Percentiles rank a stretch among this genome's conserved stretches.
phyloP scores from a whole-genome alignment of 2,888 invertebrate species.

The Drosophila heteroneura region DNA sequence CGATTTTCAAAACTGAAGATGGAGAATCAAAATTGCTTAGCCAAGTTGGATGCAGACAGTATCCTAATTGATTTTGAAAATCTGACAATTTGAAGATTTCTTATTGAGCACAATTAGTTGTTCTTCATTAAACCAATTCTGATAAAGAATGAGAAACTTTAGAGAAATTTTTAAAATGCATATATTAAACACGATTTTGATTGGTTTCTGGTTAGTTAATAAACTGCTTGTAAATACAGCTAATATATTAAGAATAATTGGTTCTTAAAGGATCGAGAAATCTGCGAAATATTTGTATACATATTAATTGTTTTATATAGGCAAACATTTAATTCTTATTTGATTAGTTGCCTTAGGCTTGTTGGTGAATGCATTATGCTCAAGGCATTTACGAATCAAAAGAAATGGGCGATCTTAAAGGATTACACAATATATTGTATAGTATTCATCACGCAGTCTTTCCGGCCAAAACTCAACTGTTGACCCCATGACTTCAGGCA shows the following conservation, averaged over 20 bases:
- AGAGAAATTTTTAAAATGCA: background rate
- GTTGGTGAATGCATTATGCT: conserved; percentile 36
- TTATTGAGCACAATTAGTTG: too few species aligned
- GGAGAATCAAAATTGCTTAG: background rate
- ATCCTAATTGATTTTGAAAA: background rate
- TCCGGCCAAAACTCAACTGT: conserved; percentile 51
- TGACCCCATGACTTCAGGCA: conserved; percentile 61
- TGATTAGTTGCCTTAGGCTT: conserved; percentile 2
- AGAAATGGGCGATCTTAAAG: conserved; percentile 40
- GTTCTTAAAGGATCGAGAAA: background rate
- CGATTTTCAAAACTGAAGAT: background rate
- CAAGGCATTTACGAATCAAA: conserved; percentile 44
- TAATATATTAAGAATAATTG: background rate
- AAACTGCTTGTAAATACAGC: background rate
- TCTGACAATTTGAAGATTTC: background rate
- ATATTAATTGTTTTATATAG: background rate
- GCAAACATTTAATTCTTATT: background rate
- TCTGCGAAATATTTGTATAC: background rate
- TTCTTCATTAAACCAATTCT: background rate
- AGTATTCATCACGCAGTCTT: conserved; percentile 45
- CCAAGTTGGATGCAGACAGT: background rate
- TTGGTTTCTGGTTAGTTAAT: background rate
- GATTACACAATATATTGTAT: conserved; percentile 65
- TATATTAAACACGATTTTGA: background rate
- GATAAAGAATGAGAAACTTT: background rate